These are phyloP conservation scores for Aphidius gifuensis DNA, from an alignment of 1,140 invertebrate genomes.

Conservation along the genomic window DNA sequence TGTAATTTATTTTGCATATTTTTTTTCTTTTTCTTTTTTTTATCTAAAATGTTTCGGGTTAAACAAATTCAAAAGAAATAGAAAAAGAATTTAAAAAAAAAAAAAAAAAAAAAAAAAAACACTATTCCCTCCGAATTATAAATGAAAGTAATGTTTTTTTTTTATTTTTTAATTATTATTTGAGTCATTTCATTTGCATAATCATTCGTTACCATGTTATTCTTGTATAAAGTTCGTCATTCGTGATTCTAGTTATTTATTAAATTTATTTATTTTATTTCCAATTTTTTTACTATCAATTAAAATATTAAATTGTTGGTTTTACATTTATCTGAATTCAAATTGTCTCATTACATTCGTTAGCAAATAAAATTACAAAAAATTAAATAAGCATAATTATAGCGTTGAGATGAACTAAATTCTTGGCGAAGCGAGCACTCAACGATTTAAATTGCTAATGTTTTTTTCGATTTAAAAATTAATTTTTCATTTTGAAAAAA, in stretches of 20 bases:
- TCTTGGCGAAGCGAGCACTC: slow-evolving; percentile 18
- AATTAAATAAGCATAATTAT: background rate
- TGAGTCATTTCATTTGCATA: slow-evolving; percentile 21
- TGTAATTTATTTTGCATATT: slow-evolving; percentile 40
- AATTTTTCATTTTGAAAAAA: too few relatives aligned
- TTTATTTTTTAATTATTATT: slow-evolving; percentile 1
- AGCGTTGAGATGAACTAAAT: slow-evolving; percentile 3
- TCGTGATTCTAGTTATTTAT: slow-evolving; percentile 7
- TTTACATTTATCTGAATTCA: too few relatives aligned
- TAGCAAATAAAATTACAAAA: too few relatives aligned
- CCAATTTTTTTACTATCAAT: slow-evolving; percentile 9
- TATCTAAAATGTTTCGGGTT: background rate
- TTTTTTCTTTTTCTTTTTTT: slow-evolving; percentile 15
- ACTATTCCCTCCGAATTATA: background rate
- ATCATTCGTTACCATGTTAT: slow-evolving; percentile 9
- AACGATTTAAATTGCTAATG: slow-evolving; percentile 3
- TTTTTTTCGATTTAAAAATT: too few relatives aligned
- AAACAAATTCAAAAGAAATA: background rate
- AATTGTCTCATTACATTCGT: too few relatives aligned
- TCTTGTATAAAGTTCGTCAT: slow-evolving; percentile 39
- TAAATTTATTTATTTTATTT: slow-evolving; percentile 9
- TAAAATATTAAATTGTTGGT: slow-evolving; percentile 8
- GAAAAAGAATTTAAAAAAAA: background rate
- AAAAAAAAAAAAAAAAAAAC: slow-evolving; percentile 2
- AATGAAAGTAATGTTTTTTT: background rate